phyloP scores from a whole-genome alignment of 1,140 invertebrate species.

The Calycopis cecrops region DNA sequence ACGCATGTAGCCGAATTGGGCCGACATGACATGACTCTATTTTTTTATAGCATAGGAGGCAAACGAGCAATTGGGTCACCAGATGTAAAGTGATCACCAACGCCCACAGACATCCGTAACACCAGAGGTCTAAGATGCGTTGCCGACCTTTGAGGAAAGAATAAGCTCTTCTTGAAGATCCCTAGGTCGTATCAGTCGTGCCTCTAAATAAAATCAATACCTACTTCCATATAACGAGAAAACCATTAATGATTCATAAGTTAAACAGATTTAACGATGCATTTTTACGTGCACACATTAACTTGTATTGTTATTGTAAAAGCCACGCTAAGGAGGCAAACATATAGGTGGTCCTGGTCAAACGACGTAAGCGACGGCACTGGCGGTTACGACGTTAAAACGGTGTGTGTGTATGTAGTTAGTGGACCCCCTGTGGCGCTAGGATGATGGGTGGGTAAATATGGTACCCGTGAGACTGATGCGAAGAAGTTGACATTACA shows the following conservation, averaged over 20 bases:
- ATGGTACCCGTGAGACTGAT: background rate
- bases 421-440: slow-evolving; percentile 43
- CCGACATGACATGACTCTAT: too few relatives aligned
- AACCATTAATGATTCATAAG: background rate
- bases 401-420: slow-evolving; percentile 47
- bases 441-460: slow-evolving; percentile 12
- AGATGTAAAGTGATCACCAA: too few relatives aligned
- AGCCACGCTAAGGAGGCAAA: slow-evolving; percentile 35
- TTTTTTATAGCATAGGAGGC: too few relatives aligned
- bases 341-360: slow-evolving; percentile 45
- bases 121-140: too few relatives aligned
- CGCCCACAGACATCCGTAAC: too few relatives aligned
- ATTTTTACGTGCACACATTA: slow-evolving; percentile 37
- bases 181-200: too few relatives aligned
- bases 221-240: background rate
- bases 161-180: too few relatives aligned
- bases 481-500: too few relatives aligned
- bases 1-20: too few relatives aligned
- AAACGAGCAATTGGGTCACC: too few relatives aligned
- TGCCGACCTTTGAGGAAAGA: too few relatives aligned
- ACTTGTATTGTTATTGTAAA: slow-evolving; percentile 41
- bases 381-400: slow-evolving; percentile 32
- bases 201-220: too few relatives aligned
- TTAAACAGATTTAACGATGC: slow-evolving; percentile 8
- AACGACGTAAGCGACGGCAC: slow-evolving; percentile 19